phyloP scores from a whole-genome alignment of 2,113 vertebrate genomes.

The Marcusenius ussheri region DNA sequence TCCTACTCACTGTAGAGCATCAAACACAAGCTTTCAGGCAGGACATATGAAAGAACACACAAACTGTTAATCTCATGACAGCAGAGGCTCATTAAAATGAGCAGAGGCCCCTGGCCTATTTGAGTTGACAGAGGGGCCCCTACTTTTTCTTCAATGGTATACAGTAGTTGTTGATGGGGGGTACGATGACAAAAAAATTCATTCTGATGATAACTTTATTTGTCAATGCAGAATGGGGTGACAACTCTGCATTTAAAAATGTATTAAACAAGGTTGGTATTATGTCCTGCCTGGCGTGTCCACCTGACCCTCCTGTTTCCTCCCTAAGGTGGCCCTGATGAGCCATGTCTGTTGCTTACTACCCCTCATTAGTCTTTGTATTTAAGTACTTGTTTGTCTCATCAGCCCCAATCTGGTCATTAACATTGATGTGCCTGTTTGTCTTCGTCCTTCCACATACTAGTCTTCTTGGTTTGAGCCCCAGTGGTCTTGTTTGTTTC shows the following conservation, averaged over 20 bases:
- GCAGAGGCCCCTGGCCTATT: background rate
- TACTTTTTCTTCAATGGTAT: background rate
- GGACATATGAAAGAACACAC: background rate
- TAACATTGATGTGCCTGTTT: background rate
- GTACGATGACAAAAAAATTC: background rate
- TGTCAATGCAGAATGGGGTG: background rate
- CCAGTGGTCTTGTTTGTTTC: background rate
- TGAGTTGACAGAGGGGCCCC: background rate
- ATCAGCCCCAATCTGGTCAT: background rate
- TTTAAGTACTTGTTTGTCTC: background rate
- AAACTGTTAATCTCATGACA: background rate
- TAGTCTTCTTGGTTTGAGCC: background rate
- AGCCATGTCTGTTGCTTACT: background rate
- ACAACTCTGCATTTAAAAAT: background rate
- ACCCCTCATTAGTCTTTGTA: background rate
- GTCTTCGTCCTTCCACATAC: background rate
- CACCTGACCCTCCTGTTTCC: background rate
- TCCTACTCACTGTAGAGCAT: background rate
- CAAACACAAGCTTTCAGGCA: background rate
- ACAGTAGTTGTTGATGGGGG: background rate
- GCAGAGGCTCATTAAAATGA: background rate
- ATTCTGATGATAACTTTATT: background rate
- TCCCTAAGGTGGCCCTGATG: background rate
- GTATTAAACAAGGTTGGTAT: background rate
- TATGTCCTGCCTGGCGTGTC: background rate